phyloP scores from a whole-genome alignment of 2,797 vertebrate genomes.

The Borostomias antarcticus region DNA sequence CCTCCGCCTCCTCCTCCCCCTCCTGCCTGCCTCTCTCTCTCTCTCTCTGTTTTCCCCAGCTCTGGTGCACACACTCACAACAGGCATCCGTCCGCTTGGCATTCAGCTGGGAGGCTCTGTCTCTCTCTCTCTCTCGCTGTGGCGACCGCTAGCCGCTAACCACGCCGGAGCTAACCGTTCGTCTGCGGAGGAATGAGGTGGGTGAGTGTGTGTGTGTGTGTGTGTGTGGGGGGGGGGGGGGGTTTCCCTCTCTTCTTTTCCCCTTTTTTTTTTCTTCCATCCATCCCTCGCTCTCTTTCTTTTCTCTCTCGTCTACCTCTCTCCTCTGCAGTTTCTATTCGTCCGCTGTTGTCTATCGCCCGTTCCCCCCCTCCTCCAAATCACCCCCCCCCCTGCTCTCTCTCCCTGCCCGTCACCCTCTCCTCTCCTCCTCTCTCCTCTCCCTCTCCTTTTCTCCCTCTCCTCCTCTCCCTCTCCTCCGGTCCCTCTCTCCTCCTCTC shows the following conservation, averaged over 20 bases:
- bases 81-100: not conserved
- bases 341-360: slow-evolving; percentile 41
- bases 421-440: slow-evolving; percentile 9
- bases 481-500: not conserved
- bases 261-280: not conserved
- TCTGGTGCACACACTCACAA: no score
- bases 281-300: not conserved
- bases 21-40: no score
- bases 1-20: no score
- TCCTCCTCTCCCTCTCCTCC: slow-evolving; percentile 22
- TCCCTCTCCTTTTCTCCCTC: not conserved
- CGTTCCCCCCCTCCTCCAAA: slow-evolving; percentile 35
- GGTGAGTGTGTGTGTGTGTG: no score
- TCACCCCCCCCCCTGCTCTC: slow-evolving; percentile 3
- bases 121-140: no score
- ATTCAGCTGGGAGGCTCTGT: not conserved
- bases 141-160: no score
- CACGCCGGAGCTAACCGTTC: no score
- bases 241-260: not conserved
- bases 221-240: no score
- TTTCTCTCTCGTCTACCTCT: not conserved
- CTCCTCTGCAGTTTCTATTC: slow-evolving; percentile 1
- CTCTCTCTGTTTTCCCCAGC: no score
- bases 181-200: no score
- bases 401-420: slow-evolving; percentile 10